These are phyloP conservation scores for Seriola quinqueradiata DNA, from an alignment of 2,113 vertebrate species.

Conservation along the genomic window DNA sequence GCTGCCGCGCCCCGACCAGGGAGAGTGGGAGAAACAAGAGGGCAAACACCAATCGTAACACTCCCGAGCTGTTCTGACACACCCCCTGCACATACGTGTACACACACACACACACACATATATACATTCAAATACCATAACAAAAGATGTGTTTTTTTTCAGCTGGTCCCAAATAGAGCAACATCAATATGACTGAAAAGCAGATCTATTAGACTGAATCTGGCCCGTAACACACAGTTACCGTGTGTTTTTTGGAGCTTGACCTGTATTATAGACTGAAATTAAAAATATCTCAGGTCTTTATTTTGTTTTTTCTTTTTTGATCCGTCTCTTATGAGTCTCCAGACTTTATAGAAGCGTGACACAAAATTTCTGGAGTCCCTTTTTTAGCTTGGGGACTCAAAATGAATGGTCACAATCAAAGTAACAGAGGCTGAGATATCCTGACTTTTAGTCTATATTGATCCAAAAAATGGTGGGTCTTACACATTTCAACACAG, in stretches of 20 bases:
- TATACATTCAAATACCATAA: background rate
- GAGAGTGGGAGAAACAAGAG: conserved; percentile 61
- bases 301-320: background rate
- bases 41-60: conserved; percentile 75
- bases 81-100: conserved; percentile 17
- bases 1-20: conserved; percentile 58
- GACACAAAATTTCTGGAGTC: too few species aligned
- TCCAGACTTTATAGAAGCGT: too few species aligned
- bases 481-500: too few species aligned
- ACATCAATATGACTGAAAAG: background rate
- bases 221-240: background rate
- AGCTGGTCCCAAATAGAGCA: background rate
- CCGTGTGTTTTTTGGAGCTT: background rate
- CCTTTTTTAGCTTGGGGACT: background rate
- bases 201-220: background rate
- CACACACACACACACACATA: conserved; percentile 10
- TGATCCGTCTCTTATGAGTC: background rate
- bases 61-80: conserved; percentile 42
- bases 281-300: background rate
- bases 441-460: too few species aligned
- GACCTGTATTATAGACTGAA: background rate
- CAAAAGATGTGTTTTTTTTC: background rate
- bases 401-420: background rate
- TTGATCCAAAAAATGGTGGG: too few species aligned
- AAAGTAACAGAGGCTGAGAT: background rate